These are phyloP conservation scores for Remorina albescens DNA, from an alignment of 2,797 vertebrate genomes.

Conservation along the genomic window DNA sequence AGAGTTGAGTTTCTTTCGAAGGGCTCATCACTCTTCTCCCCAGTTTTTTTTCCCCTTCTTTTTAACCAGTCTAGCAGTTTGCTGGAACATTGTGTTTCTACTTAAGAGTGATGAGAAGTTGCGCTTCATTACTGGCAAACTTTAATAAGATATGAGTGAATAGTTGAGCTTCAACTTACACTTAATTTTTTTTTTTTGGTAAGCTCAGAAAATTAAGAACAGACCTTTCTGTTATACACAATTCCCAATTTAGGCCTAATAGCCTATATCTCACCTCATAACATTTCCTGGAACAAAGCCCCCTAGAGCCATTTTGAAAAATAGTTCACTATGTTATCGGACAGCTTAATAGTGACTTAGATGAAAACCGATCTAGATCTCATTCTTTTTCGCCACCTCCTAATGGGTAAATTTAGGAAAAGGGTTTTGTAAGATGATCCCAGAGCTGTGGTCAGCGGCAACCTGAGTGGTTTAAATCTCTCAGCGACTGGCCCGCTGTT, in stretches of 20 bases:
- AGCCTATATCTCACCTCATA: slow-evolving; percentile 76
- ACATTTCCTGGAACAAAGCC: slow-evolving; percentile 73
- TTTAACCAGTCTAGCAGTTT: slow-evolving; percentile 76
- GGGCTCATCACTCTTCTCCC: slow-evolving; percentile 82
- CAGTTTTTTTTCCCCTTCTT: slow-evolving; percentile 70
- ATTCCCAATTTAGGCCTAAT: slow-evolving; percentile 70
- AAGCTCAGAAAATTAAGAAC: slow-evolving; percentile 68
- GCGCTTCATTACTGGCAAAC: slow-evolving; percentile 63
- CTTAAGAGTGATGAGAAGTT: slow-evolving; percentile 65
- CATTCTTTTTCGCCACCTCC: slow-evolving; percentile 65
- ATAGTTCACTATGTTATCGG: slow-evolving; percentile 64
- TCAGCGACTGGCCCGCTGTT: slow-evolving; percentile 80
- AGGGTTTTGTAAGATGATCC: slow-evolving; percentile 78
- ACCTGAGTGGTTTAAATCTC: slow-evolving; percentile 80
- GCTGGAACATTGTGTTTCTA: slow-evolving; percentile 78
- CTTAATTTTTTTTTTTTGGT: slow-evolving; percentile 59
- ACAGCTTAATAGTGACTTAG: slow-evolving; percentile 68
- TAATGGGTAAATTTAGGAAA: slow-evolving; percentile 82
- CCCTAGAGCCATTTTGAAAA: slow-evolving; percentile 74
- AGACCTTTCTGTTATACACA: slow-evolving; percentile 57
- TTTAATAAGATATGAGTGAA: slow-evolving; percentile 66
- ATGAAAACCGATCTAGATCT: slow-evolving; percentile 69
- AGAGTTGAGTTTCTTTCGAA: slow-evolving; percentile 82
- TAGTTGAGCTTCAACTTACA: slow-evolving; percentile 49
- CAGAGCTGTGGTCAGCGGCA: slow-evolving; percentile 74